These are phyloP conservation scores for Planiliza haematocheilus DNA, from an alignment of 2,113 vertebrate species.

Conservation along the genomic window DNA sequence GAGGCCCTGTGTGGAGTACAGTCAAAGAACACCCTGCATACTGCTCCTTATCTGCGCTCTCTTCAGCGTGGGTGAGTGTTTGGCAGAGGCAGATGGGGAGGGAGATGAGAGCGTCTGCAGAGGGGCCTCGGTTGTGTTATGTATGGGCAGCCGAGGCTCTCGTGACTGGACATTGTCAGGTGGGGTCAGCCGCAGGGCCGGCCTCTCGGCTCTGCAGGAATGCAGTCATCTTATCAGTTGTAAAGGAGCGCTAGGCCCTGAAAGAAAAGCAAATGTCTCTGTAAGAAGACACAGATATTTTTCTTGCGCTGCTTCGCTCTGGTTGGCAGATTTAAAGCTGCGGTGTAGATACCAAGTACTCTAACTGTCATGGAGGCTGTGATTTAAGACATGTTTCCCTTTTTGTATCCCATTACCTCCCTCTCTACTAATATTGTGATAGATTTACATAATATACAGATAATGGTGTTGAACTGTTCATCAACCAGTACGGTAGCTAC, in stretches of 20 bases:
- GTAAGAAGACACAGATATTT: conserved; percentile 53
- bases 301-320: conserved; percentile 37
- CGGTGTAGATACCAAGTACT: conserved; percentile 53
- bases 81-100: conserved; percentile 49
- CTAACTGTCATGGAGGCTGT: conserved; percentile 49
- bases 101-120: conserved; percentile 37
- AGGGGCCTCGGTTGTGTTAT: conserved; percentile 27
- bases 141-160: conserved; percentile 57
- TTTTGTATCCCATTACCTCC: conserved; percentile 50
- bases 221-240: conserved; percentile 82
- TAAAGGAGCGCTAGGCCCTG: conserved; percentile 47
- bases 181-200: conserved; percentile 75
- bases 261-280: conserved; percentile 71
- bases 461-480: conserved; percentile 17
- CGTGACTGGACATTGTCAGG: conserved; percentile 82
- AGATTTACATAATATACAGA: conserved; percentile 30
- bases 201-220: conserved; percentile 71
- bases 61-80: conserved; percentile 65
- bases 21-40: conserved; percentile 60
- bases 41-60: conserved; percentile 72
- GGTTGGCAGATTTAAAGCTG: conserved; percentile 77
- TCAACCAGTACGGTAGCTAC: conserved; percentile 42
- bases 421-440: conserved; percentile 55
- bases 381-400: conserved; percentile 61
- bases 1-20: conserved; percentile 57